Evolutionary conservation across 1,140 invertebrate species (phyloP), one percentile per base, ranked within the genome.

Genomic region (Probaryconus sp.): DNA sequence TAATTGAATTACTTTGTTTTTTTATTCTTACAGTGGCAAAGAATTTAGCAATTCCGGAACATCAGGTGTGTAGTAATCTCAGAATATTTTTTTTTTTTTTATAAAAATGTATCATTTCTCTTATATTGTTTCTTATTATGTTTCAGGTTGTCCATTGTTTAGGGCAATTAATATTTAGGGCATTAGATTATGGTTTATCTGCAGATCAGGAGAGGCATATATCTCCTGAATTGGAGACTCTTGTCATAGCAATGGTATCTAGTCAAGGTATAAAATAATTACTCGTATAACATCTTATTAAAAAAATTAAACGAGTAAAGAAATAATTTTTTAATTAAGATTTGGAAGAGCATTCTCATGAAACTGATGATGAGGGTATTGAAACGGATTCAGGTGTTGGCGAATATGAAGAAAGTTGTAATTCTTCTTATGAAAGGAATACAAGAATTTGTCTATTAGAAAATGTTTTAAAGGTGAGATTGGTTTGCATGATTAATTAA

Each of bases 281-380:
- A n/a, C n/a, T 26, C 10, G 14, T 30, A 30, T 56, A 28, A 13
- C 13, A 7, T 7, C 13, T n/a, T n/a, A 10, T 26, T 21, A 18
- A 24, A 24, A 6, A 0, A 11, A 40, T n/a, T n/a, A n/a, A n/a
- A n/a, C n/a, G n/a, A n/a, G n/a, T n/a, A 28, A 14, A 43, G 0
- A 3, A 43, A 21, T 30, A n/a, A 9, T 17, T 17, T 11, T 16
- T 6, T 18, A 11, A 5, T 18, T 9, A 10, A 76, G 78, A 80
- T 71, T 47, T 60, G 31, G 80, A 88, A 63, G 80, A 83, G 78
- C 78, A 71, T 56, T 82, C 87, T 35, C 90, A 90, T 45, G 94
- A 95, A 87, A 94, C 93, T 0, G 95, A 96, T 74, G 95, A 97
- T 84, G 95, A 97, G 87, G 95, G 95, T 33, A 96, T 97, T 76